Conservation (phyloP, 2,888 invertebrate species). For the Colostygia pectinataria region DNA sequence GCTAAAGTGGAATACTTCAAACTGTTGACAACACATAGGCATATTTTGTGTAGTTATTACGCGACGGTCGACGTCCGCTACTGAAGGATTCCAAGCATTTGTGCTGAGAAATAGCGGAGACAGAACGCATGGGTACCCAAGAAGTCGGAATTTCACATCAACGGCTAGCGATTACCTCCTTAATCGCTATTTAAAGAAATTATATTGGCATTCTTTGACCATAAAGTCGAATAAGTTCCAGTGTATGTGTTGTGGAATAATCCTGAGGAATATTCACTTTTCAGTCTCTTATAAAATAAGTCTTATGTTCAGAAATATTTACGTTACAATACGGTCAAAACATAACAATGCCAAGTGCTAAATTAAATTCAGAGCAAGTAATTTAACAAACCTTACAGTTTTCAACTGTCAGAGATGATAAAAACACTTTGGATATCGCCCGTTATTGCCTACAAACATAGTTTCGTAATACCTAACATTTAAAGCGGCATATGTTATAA, state of each 20-base stretch:
- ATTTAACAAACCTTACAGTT: background rate
- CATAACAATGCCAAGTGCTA: background rate
- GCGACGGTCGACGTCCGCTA: conserved; percentile 39
- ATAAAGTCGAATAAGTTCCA: conserved; percentile 19
- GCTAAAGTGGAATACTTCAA: conserved; percentile 41
- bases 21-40: conserved; percentile 48
- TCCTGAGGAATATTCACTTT: too few relatives aligned
- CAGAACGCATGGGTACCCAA: conserved; percentile 17
- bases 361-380: background rate
- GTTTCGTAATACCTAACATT: too few relatives aligned
- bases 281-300: conserved; percentile 5
- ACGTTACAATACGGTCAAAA: background rate
- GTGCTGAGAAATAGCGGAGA: conserved; percentile 36
- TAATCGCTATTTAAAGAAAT: conserved; percentile 30
- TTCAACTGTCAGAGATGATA: conserved; percentile 9
- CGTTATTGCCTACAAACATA: too few relatives aligned
- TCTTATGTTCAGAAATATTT: background rate
- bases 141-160: conserved; percentile 32
- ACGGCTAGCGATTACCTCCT: conserved; percentile 24
- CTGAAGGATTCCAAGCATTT: conserved; percentile 59
- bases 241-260: conserved; percentile 8
- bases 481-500: too few relatives aligned
- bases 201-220: conserved; percentile 24
- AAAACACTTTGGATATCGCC: too few relatives aligned
- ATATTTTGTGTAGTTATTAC: conserved; percentile 39